Conservation (phyloP, 2,888 invertebrate species). For the Hymenopus coronatus region DNA sequence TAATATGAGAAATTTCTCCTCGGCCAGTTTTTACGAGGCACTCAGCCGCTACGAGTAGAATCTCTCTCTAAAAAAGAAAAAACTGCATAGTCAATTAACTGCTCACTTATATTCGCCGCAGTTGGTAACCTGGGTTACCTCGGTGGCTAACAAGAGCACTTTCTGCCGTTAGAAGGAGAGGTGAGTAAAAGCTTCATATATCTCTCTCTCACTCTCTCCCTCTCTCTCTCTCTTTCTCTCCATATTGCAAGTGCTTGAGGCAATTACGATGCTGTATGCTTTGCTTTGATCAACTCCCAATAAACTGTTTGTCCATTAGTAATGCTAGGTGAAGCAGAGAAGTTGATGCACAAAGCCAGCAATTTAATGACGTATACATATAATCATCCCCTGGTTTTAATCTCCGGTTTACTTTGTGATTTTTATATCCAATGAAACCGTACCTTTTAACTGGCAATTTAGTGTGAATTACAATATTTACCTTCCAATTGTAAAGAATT, state of each 20-base stretch:
- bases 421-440: no score
- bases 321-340: not conserved
- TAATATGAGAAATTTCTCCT: no score
- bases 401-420: no score
- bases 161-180: not conserved
- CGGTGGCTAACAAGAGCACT: not conserved
- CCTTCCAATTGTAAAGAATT: no score
- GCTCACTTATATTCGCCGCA: not conserved
- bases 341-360: not conserved
- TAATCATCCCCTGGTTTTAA: no score
- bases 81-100: not conserved
- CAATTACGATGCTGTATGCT: not conserved
- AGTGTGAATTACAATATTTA: no score
- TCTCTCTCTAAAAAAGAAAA: not conserved
- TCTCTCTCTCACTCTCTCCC: no score
- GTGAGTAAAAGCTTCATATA: not conserved
- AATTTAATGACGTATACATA: no score
- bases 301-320: not conserved
- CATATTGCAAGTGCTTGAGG: not conserved
- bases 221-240: not conserved
- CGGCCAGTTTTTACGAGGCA: not conserved
- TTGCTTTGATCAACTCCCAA: not conserved
- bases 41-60: not conserved
- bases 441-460: no score
- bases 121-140: not conserved